A percentile compares a stretch with the other conserved stretches of the same genome.
Evolutionary conservation across 1,140 invertebrate genomes (phyloP).

Genomic region (Euwallacea similis): DNA sequence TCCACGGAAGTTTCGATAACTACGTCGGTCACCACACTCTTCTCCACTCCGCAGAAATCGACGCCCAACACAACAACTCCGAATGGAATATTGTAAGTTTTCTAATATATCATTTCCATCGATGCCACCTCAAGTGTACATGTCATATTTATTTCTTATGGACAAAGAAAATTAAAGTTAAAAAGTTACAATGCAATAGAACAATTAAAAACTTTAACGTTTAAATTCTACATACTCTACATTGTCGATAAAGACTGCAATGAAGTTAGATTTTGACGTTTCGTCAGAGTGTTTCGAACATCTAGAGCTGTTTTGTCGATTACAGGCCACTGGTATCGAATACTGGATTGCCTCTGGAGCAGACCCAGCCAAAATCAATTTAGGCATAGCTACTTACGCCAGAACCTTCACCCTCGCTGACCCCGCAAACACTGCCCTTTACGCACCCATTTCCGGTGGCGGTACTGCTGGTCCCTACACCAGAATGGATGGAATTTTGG

Average conservation of each 20-base stretch:
- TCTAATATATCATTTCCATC: too few relatives aligned
- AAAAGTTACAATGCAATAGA: neutral
- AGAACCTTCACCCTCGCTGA: conserved; percentile 63
- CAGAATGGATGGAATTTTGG: conserved; percentile 59
- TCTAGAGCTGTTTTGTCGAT: too few relatives aligned
- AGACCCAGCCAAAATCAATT: conserved; percentile 62
- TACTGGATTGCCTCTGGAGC: conserved; percentile 52
- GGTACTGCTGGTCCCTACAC: conserved; percentile 62
- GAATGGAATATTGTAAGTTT: conserved; percentile 52
- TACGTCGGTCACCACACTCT: conserved; percentile 62
- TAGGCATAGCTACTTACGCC: conserved; percentile 69
- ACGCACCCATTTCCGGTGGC: conserved; percentile 59
- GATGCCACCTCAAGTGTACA: too few relatives aligned
- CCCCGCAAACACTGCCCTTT: conserved; percentile 56
- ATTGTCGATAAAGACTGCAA: neutral
- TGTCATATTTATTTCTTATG: too few relatives aligned
- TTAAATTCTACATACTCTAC: neutral
- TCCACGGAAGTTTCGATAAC: conserved; percentile 66
- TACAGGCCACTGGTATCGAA: conserved; percentile 43
- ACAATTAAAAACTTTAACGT: neutral
- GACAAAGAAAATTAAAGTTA: neutral
- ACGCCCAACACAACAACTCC: conserved; percentile 41
- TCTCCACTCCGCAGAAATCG: conserved; percentile 56
- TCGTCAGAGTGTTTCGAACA: too few relatives aligned
- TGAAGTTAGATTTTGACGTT: neutral